Evolutionary conservation across 2,888 invertebrate genomes (phyloP), one percentile per base, ranked within the genome.

Genomic region (Nineta flava): DNA sequence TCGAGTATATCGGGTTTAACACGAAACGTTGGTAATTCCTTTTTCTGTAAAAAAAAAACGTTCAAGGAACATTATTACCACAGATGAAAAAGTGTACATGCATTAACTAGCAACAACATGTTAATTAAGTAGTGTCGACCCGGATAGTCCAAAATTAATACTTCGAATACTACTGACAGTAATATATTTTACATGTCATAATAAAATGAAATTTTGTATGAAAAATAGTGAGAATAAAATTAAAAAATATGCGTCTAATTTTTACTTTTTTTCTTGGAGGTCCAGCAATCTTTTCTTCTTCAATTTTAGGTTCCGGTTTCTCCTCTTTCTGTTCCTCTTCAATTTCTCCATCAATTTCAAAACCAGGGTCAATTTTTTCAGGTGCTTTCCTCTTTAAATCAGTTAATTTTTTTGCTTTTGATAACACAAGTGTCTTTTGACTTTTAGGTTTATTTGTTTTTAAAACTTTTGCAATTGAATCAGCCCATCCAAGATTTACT

Each of bases 391-490:
- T 69, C 12, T 68, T 61, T 35, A 73, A 63, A 48, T 77, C 77
- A 4, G 71, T 74, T 50, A 80, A 63, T 63, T 83, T 86, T 61
- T 86, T 88, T 0, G 88, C 88, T 61, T 83, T 80, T 0, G 87
- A 84, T 35, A 92, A 64, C 1, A 88, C 83, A 49, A 85, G 66
- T 0, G 79, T 75, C 62, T 83, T 86, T 57, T 84, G 84, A 41
- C 76, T 73, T 64, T 82, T 83, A 0, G 86, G 83, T 61, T 85
- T 84, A 26, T 76, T 81, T 2, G 81, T 76, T 52, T 75, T 77
- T 19, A 91, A 70, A 55, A 91, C 83, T 66, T 87, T 87, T 7
- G 80, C 72, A 61, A 91, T 78, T 0, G 83, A 87, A 66, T 88
- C 81, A 2, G 86, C 88, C 88, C 88, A 90, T 2, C 81, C 83